Conservation (phyloP, 2,888 invertebrate genomes). For the Sphaerophoria taeniata region DNA sequence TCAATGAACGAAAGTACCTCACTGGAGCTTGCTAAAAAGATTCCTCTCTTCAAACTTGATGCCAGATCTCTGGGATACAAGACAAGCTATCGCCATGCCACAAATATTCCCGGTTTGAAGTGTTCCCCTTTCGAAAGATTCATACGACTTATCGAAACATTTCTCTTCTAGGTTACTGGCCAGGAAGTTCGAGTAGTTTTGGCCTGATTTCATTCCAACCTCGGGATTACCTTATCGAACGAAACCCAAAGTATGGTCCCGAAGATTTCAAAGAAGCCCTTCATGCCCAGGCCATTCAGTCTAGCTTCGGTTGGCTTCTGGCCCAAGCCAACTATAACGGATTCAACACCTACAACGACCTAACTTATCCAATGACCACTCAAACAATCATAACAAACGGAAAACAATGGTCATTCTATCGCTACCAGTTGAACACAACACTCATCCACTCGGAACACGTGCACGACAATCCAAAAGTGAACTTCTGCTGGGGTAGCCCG, state of each 20-base stretch:
- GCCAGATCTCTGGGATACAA: conserved; percentile 86
- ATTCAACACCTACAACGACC: conserved; percentile 94
- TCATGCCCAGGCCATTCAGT: conserved; percentile 89
- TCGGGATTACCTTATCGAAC: conserved; percentile 85
- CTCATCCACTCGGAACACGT: conserved; percentile 86
- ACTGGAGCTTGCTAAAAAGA: conserved; percentile 79
- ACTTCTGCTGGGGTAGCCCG: conserved; percentile 91
- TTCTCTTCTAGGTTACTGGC: conserved; percentile 88
- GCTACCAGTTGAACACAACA: conserved; percentile 96
- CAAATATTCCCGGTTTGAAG: conserved; percentile 88
- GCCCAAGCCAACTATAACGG: conserved; percentile 93
- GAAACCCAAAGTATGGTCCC: conserved; percentile 83
- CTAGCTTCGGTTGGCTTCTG: conserved; percentile 91
- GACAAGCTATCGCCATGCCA: conserved; percentile 85
- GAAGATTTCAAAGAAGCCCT: conserved; percentile 86
- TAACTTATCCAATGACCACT: conserved; percentile 94
- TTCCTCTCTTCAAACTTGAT: conserved; percentile 85
- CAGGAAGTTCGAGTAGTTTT: conserved; percentile 90
- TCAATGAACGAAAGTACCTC: conserved; percentile 85
- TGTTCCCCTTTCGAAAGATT: too few relatives aligned
- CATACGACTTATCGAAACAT: not conserved
- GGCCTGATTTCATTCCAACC: conserved; percentile 90
- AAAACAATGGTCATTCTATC: conserved; percentile 91
- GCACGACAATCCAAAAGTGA: conserved; percentile 88
- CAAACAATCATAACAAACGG: conserved; percentile 96